Percentiles rank a stretch among this genome's conserved stretches.
These are phyloP conservation scores for Corythucha ciliata DNA, from an alignment of 2,888 invertebrate genomes.

Conservation along the genomic window DNA sequence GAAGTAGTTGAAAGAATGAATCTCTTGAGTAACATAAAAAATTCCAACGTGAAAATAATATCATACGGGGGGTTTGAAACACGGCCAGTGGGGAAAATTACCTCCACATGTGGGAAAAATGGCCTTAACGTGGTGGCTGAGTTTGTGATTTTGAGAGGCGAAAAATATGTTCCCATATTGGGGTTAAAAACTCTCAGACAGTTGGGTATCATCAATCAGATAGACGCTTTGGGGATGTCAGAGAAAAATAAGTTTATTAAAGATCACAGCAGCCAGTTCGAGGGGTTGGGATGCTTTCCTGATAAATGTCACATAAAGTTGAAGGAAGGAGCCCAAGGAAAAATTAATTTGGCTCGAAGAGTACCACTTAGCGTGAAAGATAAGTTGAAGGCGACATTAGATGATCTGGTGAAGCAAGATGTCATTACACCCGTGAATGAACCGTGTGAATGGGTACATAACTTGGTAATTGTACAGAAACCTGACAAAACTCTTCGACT, in stretches of 20 bases:
- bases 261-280: not conserved
- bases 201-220: conserved; percentile 1
- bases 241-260: not conserved
- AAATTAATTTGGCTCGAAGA: not conserved
- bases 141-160: not conserved
- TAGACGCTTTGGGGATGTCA: not conserved
- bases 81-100: not conserved
- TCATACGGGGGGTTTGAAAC: conserved; percentile 1
- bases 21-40: no score
- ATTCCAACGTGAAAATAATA: no score
- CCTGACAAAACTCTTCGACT: not conserved
- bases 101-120: not conserved
- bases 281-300: not conserved
- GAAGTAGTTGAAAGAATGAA: no score
- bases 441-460: not conserved
- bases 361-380: not conserved
- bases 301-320: not conserved
- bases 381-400: not conserved
- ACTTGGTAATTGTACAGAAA: not conserved
- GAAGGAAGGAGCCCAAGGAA: not conserved
- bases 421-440: conserved; percentile 1
- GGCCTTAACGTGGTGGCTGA: not conserved
- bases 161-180: not conserved
- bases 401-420: not conserved
- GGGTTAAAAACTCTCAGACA: not conserved